Base-by-base conservation (phyloP, 2,888 invertebrate species). In the Sinopyrophorus schimmeli region DNA sequence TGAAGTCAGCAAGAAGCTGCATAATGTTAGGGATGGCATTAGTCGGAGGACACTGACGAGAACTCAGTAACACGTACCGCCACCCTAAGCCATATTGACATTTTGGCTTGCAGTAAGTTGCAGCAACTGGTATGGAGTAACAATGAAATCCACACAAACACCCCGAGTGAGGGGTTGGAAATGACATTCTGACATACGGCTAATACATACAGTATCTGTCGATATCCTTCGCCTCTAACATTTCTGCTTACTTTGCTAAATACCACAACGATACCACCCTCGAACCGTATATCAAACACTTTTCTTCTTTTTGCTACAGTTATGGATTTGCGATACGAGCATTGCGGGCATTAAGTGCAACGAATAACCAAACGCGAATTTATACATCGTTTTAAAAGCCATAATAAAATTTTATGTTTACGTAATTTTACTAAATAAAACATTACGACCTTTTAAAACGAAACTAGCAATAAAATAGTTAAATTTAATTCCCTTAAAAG, bases 221-320 rank as follows among this genome's bases (percentile, higher is more conserved):
- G 31, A 47, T 47, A 30, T 28, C 41, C 28, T 47, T 37, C 14
- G 27, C 17, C 15, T 17, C 17, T 20, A 52, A 42, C 42, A 47
- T 42, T 53, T 54, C 52, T 53, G 55, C 43, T 47, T 49, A 40
- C 53, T 55, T 51, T 50, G 60, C 61, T 61, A 62, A 62, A 62
- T 61, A 57, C 62, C 60, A 58, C 60, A 61, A 62, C 54, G 55
- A 58, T 57, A 54, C 54, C 59, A 60, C 60, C 60, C 58, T 58
- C 54, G 60, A 58, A 59, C 61, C 62, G 61, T 57, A 54, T 58
- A 43, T 49, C 49, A 49, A 30, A 30, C 28, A 17, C 18, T 42
- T 38, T 31, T 38, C 24, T 44, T 12, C 34, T 38, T 49, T 34
- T 41, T 49, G 42, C 20, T 30, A 23, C 26, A 26, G n/a, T 42